These are phyloP conservation scores for Sinocyclocheilus maitianheensis DNA, from an alignment of 2,113 vertebrate genomes.

Conservation along the genomic window DNA sequence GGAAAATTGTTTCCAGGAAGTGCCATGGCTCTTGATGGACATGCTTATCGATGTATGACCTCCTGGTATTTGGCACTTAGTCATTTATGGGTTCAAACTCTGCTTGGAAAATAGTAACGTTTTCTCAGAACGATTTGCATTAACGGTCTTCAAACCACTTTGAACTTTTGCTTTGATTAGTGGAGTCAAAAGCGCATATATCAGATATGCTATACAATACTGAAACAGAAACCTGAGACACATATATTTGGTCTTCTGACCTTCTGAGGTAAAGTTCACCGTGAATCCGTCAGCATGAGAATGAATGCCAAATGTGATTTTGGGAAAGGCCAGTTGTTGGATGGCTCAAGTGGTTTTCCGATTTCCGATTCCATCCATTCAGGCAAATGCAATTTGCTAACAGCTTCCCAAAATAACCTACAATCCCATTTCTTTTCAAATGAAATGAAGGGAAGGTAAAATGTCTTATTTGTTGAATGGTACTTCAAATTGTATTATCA, in stretches of 20 bases:
- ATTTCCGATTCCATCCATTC: neutral
- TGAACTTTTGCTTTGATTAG: neutral
- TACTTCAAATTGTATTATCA: constrained; percentile 21
- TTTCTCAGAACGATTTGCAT: neutral
- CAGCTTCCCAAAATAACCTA: neutral
- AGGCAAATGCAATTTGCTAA: constrained; percentile 19
- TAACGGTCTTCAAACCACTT: neutral
- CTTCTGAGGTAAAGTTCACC: constrained; percentile 1
- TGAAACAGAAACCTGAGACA: neutral
- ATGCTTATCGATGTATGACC: neutral
- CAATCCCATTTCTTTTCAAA: constrained; percentile 9
- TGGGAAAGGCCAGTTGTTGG: neutral
- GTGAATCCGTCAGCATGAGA: neutral
- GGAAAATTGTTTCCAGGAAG: constrained; percentile 14
- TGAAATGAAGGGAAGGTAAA: constrained; percentile 19
- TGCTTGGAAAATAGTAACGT: neutral
- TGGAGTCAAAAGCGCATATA: neutral
- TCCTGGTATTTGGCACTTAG: neutral
- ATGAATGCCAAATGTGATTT: neutral
- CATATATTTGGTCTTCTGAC: neutral
- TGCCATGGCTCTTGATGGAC: neutral
- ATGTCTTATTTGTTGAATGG: constrained; percentile 20
- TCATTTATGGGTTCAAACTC: constrained; percentile 2
- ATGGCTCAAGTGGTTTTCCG: neutral
- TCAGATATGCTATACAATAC: neutral